phyloP scores from a whole-genome alignment of 2,888 invertebrate species.

The Lumbricus terrestris region DNA sequence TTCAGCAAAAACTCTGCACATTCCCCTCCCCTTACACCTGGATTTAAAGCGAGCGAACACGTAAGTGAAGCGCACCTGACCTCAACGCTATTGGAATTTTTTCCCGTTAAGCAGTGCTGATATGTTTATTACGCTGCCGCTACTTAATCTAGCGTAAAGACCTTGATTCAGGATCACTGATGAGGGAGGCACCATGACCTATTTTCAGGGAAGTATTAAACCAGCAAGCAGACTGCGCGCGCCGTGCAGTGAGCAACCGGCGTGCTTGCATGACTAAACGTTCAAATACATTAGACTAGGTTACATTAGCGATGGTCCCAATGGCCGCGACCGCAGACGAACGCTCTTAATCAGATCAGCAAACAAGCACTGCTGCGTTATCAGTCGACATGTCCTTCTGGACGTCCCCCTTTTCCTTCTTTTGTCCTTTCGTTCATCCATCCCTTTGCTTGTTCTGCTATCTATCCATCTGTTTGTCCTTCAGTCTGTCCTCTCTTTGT shows the following conservation, averaged over 20 bases:
- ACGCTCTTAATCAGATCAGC: not conserved
- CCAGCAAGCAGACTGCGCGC: not conserved
- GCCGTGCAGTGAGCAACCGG: too few relatives aligned
- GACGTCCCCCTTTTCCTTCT: not conserved
- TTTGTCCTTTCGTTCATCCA: not conserved
- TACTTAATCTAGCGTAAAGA: not conserved
- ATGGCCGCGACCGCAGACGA: not conserved
- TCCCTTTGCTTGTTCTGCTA: not conserved
- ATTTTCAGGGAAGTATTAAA: not conserved
- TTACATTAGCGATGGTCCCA: not conserved
- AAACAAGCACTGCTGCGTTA: not conserved
- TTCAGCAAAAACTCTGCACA: not conserved
- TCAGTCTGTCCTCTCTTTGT: not conserved
- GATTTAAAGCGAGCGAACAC: not conserved
- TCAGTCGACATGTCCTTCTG: not conserved
- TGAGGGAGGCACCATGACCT: not conserved
- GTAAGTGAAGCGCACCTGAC: not conserved
- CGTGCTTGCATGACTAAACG: not conserved
- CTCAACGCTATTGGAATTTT: not conserved
- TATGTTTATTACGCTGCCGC: not conserved
- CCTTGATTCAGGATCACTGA: not conserved
- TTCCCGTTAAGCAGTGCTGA: not conserved
- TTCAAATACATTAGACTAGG: not conserved
- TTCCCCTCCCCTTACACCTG: not conserved
- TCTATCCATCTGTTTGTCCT: not conserved